Percentiles rank a stretch among this genome's conserved stretches.
These are phyloP conservation scores for Phthorimaea operculella DNA, from an alignment of 1,140 invertebrate genomes.

Conservation along the genomic window DNA sequence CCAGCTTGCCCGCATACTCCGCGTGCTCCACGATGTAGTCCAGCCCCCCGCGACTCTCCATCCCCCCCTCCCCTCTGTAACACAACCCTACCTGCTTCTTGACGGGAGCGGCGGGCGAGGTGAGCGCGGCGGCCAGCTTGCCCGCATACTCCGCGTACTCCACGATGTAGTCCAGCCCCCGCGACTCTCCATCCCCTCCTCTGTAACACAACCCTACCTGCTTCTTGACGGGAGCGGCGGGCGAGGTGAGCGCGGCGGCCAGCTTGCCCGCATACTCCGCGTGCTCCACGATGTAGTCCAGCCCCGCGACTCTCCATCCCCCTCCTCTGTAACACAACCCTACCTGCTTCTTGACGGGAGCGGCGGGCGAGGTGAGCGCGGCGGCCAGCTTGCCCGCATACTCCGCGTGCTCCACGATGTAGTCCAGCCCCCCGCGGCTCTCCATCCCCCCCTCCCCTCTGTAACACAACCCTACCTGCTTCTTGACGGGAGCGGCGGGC, in stretches of 20 bases:
- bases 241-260: constrained; percentile 87
- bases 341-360: constrained; percentile 87
- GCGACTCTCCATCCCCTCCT: too few relatives aligned
- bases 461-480: constrained; percentile 71
- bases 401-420: constrained; percentile 92
- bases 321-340: too few relatives aligned
- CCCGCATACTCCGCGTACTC: constrained; percentile 92
- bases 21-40: constrained; percentile 95
- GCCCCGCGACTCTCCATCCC: constrained; percentile 89
- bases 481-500: constrained; percentile 86
- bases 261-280: constrained; percentile 92
- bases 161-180: constrained; percentile 93
- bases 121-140: constrained; percentile 89
- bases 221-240: constrained; percentile 88
- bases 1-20: constrained; percentile 91
- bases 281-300: constrained; percentile 95
- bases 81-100: constrained; percentile 90
- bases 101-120: constrained; percentile 84
- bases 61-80: too few relatives aligned
- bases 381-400: constrained; percentile 91
- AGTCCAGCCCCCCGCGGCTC: constrained; percentile 89
- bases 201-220: too few relatives aligned
- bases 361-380: constrained; percentile 86
- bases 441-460: constrained; percentile 78
- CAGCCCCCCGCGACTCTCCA: constrained; percentile 90